A percentile compares a stretch with the other conserved stretches of the same genome.
These are phyloP conservation scores for Aphidoletes aphidimyza DNA, from an alignment of 2,888 invertebrate species.

Conservation along the genomic window DNA sequence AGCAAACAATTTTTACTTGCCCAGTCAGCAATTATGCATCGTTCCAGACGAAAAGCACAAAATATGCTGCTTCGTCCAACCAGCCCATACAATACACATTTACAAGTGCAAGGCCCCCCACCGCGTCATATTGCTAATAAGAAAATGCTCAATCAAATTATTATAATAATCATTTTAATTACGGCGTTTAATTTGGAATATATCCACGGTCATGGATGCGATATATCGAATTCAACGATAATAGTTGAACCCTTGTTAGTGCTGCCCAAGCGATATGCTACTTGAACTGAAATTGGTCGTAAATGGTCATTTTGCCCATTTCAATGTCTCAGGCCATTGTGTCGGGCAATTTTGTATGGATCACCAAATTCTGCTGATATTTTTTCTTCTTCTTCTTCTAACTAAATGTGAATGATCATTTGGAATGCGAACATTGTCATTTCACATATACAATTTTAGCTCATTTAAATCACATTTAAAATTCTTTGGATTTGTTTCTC, in stretches of 20 bases:
- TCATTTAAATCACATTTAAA: no score
- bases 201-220: no score
- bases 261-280: not conserved
- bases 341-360: no score
- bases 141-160: slow-evolving; percentile 7
- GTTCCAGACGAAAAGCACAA: slow-evolving; percentile 38
- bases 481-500: not conserved
- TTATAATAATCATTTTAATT: slow-evolving; percentile 35
- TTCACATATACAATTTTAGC: not conserved
- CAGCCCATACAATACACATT: not conserved
- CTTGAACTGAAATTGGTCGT: no score
- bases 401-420: no score
- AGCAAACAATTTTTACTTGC: slow-evolving; percentile 32
- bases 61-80: not conserved
- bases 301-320: no score
- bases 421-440: not conserved
- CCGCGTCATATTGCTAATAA: not conserved
- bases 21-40: slow-evolving; percentile 48
- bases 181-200: slow-evolving; percentile 32
- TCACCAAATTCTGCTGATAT: no score
- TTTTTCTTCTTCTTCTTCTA: no score
- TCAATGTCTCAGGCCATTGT: no score
- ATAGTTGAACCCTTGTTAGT: not conserved
- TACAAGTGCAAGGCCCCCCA: not conserved
- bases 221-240: not conserved